Evolutionary conservation across 2,797 vertebrate species (phyloP).

Genomic region (Hafferia zeledoni): DNA sequence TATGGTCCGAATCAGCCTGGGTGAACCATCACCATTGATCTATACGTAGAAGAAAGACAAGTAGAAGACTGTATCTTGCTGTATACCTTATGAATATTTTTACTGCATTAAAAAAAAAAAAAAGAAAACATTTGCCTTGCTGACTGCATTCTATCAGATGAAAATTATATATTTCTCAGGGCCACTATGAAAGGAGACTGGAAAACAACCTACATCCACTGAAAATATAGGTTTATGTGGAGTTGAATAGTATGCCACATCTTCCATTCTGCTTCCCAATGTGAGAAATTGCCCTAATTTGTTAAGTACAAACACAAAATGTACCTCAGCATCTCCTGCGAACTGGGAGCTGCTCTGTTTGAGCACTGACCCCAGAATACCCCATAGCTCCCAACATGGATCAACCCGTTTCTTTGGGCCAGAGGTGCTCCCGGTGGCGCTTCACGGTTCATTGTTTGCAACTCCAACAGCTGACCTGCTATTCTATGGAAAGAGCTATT

Average conservation of each 20-base stretch:
- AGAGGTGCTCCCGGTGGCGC: not conserved
- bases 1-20: not conserved
- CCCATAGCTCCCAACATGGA: fast-evolving
- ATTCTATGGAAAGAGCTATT: not conserved
- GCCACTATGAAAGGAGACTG: not conserved
- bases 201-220: not conserved
- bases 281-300: not conserved
- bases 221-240: fast-evolving
- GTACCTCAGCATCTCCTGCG: not conserved
- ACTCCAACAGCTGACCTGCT: not conserved
- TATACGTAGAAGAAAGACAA: not conserved
- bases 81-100: not conserved
- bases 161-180: not conserved
- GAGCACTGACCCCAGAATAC: not conserved
- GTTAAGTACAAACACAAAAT: not conserved
- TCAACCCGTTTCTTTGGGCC: not conserved
- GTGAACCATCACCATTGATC: not conserved
- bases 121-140: not conserved
- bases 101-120: not conserved
- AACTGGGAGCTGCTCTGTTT: not conserved
- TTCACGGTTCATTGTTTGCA: not conserved
- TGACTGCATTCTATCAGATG: not conserved
- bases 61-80: not conserved
- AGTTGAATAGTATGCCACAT: not conserved
- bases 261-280: not conserved